Evolutionary conservation across 2,113 vertebrate species (phyloP).

Genomic region (Oncorhynchus mykiss): DNA sequence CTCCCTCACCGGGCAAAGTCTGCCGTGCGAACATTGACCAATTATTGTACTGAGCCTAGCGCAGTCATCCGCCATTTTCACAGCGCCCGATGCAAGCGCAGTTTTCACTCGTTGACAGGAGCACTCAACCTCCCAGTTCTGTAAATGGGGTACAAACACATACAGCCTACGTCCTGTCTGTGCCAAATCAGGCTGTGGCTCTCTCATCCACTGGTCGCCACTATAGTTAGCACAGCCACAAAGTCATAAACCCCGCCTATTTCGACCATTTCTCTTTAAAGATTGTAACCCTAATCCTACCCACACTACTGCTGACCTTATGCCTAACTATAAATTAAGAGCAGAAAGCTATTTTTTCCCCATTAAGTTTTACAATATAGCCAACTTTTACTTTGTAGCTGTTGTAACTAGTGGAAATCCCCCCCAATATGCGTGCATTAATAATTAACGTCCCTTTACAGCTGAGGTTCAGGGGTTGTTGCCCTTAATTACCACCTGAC

Average conservation of each 20-base stretch:
- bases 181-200: neutral
- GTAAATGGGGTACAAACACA: neutral
- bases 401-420: too few species aligned
- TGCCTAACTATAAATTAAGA: too few species aligned
- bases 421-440: neutral
- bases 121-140: neutral
- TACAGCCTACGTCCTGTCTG: neutral
- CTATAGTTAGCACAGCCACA: too few species aligned
- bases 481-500: conserved; percentile 3
- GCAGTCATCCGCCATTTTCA: neutral
- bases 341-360: too few species aligned
- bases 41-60: too few species aligned
- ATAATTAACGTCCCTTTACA: conserved; percentile 6
- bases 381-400: too few species aligned
- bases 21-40: neutral
- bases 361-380: too few species aligned
- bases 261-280: too few species aligned
- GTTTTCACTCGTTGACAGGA: neutral
- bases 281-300: too few species aligned
- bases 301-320: too few species aligned
- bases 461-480: conserved; percentile 4
- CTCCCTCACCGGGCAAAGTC: neutral
- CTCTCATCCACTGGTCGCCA: neutral
- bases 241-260: too few species aligned
- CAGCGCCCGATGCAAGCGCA: neutral